A percentile compares a stretch with the other conserved stretches of the same genome.
Evolutionary conservation across 2,888 invertebrate species (phyloP).

Genomic region (Stenotaenia linearis): DNA sequence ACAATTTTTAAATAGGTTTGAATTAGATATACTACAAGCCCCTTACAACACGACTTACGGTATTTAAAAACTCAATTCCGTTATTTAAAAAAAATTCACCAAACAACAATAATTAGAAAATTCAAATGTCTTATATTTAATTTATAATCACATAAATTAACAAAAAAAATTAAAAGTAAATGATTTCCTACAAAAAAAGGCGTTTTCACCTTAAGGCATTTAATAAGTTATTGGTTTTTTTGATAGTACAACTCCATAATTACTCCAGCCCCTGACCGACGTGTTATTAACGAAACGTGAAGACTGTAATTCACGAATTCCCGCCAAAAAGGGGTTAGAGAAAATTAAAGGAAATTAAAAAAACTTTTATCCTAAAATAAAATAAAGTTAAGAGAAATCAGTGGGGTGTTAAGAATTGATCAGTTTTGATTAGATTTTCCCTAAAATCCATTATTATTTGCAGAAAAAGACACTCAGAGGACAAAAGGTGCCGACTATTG

Average conservation of each 20-base stretch:
- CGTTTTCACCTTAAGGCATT: not conserved
- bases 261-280: not conserved
- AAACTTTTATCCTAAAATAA: not conserved
- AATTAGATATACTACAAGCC: not conserved
- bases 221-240: conserved; percentile 19
- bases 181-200: not conserved
- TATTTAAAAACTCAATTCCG: not conserved
- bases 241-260: conserved; percentile 20
- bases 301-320: not conserved
- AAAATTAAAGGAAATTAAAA: not conserved
- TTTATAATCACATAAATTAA: too few species aligned
- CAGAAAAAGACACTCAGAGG: not conserved
- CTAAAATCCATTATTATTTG: not conserved
- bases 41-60: not conserved
- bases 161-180: not conserved
- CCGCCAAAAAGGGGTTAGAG: not conserved
- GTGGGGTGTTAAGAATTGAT: too few species aligned
- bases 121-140: not conserved
- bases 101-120: not conserved
- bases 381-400: too few species aligned
- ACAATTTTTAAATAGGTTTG: not conserved
- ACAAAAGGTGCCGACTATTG: not conserved
- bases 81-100: not conserved
- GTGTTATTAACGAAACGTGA: not conserved
- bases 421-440: not conserved